Evolutionary conservation across 2,113 vertebrate genomes (phyloP).

Genomic region (Dipodomys merriami): DNA sequence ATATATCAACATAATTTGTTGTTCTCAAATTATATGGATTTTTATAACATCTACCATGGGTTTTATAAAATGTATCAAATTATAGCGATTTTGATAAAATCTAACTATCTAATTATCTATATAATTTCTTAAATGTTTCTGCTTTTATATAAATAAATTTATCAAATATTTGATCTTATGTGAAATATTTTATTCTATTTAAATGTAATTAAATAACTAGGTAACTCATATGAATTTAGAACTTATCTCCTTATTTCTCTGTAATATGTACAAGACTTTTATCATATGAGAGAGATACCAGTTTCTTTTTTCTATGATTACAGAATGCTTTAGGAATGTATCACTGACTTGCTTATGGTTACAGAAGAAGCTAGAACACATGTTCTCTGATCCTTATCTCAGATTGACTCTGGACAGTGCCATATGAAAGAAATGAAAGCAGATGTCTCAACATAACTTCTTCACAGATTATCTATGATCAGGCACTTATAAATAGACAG

Average conservation of each 20-base stretch:
- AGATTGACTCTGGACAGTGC: not conserved
- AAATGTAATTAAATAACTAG: constrained; percentile 2
- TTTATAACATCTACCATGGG: not conserved
- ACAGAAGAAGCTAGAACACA: not conserved
- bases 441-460: not conserved
- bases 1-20: not conserved
- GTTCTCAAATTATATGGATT: not conserved
- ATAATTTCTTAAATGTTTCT: not conserved
- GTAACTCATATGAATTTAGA: not conserved
- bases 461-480: not conserved
- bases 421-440: not conserved
- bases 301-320: not conserved
- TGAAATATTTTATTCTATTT: not conserved
- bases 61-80: not conserved
- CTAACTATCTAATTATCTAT: not conserved
- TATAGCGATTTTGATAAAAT: not conserved
- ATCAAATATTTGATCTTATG: not conserved
- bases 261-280: not conserved
- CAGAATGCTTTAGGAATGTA: not conserved
- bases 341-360: not conserved
- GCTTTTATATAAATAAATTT: not conserved
- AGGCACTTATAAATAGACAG: not conserved
- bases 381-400: not conserved
- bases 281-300: not conserved
- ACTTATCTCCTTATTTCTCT: not conserved